Evolutionary conservation across 2,797 vertebrate genomes (phyloP).

Genomic region (Centroberyx gerrardi): DNA sequence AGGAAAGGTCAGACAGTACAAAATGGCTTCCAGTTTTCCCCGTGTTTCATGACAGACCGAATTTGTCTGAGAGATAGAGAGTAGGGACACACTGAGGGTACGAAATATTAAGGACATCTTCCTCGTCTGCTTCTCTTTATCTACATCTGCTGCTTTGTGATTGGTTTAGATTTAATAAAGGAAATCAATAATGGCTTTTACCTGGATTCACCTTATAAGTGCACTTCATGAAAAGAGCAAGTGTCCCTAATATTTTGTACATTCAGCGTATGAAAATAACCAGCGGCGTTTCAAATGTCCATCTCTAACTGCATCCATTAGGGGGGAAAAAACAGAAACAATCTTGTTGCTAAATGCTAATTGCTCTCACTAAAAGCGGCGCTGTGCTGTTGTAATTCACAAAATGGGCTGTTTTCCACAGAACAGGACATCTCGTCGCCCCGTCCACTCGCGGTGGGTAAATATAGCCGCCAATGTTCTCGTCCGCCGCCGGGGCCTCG

Average conservation of each 20-base stretch:
- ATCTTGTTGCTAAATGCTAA: not conserved
- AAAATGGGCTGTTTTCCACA: slow-evolving; percentile 38
- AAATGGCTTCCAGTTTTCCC: not conserved
- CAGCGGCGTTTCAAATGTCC: not conserved
- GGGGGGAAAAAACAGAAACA: not conserved
- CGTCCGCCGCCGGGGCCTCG: not conserved
- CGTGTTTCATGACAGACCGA: too few relatives aligned
- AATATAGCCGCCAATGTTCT: slow-evolving; percentile 61
- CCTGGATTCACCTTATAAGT: too few relatives aligned
- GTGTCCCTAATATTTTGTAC: not conserved
- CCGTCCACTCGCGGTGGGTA: slow-evolving; percentile 43
- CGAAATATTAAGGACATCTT: too few relatives aligned
- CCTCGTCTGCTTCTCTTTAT: too few relatives aligned
- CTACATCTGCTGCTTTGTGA: too few relatives aligned
- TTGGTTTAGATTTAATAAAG: too few relatives aligned
- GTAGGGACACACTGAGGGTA: too few relatives aligned
- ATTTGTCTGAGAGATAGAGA: too few relatives aligned
- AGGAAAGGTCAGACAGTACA: not conserved
- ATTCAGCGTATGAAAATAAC: not conserved
- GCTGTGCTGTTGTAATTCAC: not conserved
- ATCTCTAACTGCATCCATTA: slow-evolving; percentile 3
- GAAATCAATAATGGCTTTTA: too few relatives aligned
- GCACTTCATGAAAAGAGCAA: too few relatives aligned
- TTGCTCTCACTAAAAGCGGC: not conserved
- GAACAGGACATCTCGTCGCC: slow-evolving; percentile 50